These are phyloP conservation scores for Drosophila kanekoi DNA, from an alignment of 2,888 invertebrate genomes.

Conservation along the genomic window DNA sequence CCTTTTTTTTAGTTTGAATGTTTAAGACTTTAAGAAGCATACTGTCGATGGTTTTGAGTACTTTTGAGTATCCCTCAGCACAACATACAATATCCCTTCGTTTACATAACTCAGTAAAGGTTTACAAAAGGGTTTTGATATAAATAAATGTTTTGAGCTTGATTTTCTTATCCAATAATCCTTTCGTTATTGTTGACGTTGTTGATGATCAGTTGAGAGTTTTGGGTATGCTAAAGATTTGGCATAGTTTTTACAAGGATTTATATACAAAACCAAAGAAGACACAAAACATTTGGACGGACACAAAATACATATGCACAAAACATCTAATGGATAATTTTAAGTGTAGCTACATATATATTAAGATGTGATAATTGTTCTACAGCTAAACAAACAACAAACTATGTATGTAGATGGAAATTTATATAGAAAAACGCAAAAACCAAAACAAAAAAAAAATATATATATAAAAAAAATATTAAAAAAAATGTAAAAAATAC, in stretches of 20 bases:
- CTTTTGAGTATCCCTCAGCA: neutral
- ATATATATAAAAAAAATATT: too few relatives aligned
- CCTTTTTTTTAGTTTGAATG: neutral
- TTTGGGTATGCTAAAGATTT: conserved; percentile 6
- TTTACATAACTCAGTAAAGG: too few relatives aligned
- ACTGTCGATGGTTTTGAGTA: neutral
- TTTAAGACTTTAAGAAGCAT: neutral
- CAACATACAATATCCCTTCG: too few relatives aligned
- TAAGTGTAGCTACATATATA: conserved; percentile 76
- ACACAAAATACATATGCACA: conserved; percentile 72
- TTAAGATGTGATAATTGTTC: conserved; percentile 79
- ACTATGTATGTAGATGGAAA: conserved; percentile 68
- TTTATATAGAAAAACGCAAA: conserved; percentile 50
- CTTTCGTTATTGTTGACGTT: conserved; percentile 14
- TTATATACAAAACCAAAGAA: conserved; percentile 28
- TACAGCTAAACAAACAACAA: conserved; percentile 65
- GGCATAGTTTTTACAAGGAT: conserved; percentile 37
- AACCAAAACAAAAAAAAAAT: conserved; percentile 19
- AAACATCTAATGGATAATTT: conserved; percentile 70
- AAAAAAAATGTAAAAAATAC: conserved; percentile 13
- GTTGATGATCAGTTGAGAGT: neutral
- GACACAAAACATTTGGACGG: conserved; percentile 16
- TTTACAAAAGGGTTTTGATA: neutral
- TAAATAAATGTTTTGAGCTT: neutral
- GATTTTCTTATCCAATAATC: too few relatives aligned